phyloP scores from a whole-genome alignment of 1,140 invertebrate genomes.

The Sminthurides bifidus region DNA sequence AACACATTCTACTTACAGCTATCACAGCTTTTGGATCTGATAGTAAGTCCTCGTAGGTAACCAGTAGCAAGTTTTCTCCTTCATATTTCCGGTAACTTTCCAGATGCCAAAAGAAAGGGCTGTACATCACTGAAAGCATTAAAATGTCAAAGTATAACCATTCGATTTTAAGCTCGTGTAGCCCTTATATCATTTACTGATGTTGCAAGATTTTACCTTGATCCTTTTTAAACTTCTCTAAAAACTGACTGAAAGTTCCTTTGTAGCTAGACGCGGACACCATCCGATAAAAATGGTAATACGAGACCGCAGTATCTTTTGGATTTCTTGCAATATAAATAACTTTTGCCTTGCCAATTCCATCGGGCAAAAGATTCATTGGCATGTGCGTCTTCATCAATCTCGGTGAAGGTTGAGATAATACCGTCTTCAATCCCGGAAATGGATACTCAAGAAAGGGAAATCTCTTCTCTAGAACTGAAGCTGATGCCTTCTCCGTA shows the following conservation, averaged over 20 bases:
- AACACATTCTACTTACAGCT: slow-evolving; percentile 10
- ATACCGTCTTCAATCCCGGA: slow-evolving; percentile 33
- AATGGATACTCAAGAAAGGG: slow-evolving; percentile 43
- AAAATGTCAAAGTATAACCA: slow-evolving; percentile 2
- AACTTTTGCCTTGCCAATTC: slow-evolving; percentile 34
- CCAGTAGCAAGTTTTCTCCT: slow-evolving; percentile 39
- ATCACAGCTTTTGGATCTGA: slow-evolving; percentile 38
- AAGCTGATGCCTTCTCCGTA: slow-evolving; percentile 34
- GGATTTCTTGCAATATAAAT: slow-evolving; percentile 44
- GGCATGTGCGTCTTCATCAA: slow-evolving; percentile 29
- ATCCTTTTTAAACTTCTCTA: slow-evolving; percentile 38
- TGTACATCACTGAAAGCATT: slow-evolving; percentile 39
- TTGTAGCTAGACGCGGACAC: slow-evolving; percentile 35
- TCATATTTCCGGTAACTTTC: slow-evolving; percentile 38
- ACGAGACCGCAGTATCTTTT: slow-evolving; percentile 40
- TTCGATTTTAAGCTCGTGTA: neutral
- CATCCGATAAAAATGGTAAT: slow-evolving; percentile 40
- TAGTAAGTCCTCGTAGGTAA: slow-evolving; percentile 45
- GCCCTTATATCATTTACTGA: neutral
- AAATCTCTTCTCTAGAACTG: slow-evolving; percentile 41
- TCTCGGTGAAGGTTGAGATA: slow-evolving; percentile 9
- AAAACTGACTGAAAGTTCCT: slow-evolving; percentile 38
- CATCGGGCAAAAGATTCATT: slow-evolving; percentile 17
- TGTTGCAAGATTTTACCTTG: slow-evolving; percentile 35
- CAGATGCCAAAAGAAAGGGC: slow-evolving; percentile 45